Evolutionary conservation across 1,140 invertebrate species (phyloP).

Genomic region (Drosophila simulans): DNA sequence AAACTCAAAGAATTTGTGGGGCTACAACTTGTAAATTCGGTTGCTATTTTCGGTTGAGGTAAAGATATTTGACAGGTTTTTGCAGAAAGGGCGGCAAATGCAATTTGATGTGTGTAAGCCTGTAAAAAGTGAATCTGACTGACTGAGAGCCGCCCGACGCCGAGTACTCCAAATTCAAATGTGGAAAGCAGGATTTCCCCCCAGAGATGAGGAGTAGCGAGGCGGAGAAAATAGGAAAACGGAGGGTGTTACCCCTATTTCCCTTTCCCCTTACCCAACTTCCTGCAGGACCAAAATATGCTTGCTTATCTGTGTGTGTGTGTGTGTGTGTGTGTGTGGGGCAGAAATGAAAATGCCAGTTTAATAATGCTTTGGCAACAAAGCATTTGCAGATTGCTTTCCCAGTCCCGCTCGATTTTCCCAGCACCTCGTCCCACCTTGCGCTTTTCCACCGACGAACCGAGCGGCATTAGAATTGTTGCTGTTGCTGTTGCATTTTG

Average conservation of each 20-base stretch:
- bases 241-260: neutral
- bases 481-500: slow-evolving; percentile 62
- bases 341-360: slow-evolving; percentile 77
- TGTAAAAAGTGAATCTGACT: slow-evolving; percentile 34
- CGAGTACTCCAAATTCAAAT: slow-evolving; percentile 65
- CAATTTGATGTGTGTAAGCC: slow-evolving; percentile 16
- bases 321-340: slow-evolving; percentile 26
- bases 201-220: slow-evolving; percentile 6
- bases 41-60: neutral
- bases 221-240: neutral
- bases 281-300: slow-evolving; percentile 57
- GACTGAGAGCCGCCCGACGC: slow-evolving; percentile 2
- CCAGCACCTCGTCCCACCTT: slow-evolving; percentile 11
- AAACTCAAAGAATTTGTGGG: neutral
- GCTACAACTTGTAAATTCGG: neutral
- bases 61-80: neutral
- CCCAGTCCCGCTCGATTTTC: slow-evolving; percentile 17
- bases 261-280: neutral
- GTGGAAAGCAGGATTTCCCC: slow-evolving; percentile 54
- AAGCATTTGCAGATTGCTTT: slow-evolving; percentile 79
- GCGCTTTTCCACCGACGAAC: slow-evolving; percentile 6
- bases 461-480: slow-evolving; percentile 21
- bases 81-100: slow-evolving; percentile 20
- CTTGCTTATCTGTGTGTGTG: slow-evolving; percentile 43
- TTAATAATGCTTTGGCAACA: slow-evolving; percentile 78